These are phyloP conservation scores for Tapirus indicus DNA, from an alignment of 2,797 vertebrate genomes.

Conservation along the genomic window DNA sequence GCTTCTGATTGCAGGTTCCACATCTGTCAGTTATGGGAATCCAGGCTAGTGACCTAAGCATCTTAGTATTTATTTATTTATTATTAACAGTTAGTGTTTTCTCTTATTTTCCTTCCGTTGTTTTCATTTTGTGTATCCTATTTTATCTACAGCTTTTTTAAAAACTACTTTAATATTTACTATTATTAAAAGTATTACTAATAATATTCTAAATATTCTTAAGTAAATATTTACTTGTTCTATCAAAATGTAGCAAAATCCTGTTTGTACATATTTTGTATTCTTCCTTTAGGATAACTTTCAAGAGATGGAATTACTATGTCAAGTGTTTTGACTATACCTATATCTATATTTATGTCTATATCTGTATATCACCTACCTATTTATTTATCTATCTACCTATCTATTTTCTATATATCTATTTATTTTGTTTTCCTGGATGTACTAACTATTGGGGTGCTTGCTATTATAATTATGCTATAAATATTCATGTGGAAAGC, in stretches of 20 bases:
- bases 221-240: conserved; percentile 5
- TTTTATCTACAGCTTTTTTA: not conserved
- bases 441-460: not conserved
- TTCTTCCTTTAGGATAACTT: not conserved
- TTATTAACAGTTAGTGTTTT: not conserved
- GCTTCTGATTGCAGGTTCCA: not conserved
- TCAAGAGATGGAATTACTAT: not conserved
- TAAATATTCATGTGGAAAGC: not conserved
- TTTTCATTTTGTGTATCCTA: not conserved
- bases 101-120: not conserved
- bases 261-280: not conserved
- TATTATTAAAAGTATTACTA: not conserved
- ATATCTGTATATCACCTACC: not conserved
- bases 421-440: not conserved
- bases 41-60: not conserved
- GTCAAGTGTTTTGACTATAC: not conserved
- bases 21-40: not conserved
- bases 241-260: not conserved
- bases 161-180: not conserved
- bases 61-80: not conserved
- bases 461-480: not conserved
- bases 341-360: not conserved
- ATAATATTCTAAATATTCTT: not conserved
- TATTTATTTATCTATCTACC: not conserved
- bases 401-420: not conserved